Percentiles rank a stretch among this genome's conserved stretches.
phyloP scores from a whole-genome alignment of 2,797 vertebrate species.

The Oreochromis mossambicus region DNA sequence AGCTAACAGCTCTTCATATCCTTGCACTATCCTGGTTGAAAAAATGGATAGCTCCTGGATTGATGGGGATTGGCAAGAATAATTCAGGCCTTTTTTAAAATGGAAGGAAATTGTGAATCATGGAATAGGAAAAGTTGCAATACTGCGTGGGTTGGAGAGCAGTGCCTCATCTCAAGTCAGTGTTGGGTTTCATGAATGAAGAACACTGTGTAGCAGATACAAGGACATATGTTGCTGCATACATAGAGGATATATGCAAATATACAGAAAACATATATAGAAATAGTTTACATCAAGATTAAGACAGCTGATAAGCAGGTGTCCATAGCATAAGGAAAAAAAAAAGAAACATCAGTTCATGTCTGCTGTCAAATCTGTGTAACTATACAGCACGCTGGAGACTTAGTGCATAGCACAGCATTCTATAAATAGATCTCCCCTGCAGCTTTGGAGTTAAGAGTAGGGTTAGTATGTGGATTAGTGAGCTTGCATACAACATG shows the following conservation, averaged over 20 bases:
- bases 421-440: slow-evolving; percentile 75
- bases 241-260: not conserved
- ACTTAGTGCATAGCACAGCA: slow-evolving; percentile 56
- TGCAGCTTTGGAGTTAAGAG: slow-evolving; percentile 59
- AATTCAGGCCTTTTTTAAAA: slow-evolving; percentile 67
- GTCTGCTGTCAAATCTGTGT: slow-evolving; percentile 35
- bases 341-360: not conserved
- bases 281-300: not conserved
- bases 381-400: slow-evolving; percentile 57
- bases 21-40: slow-evolving; percentile 15
- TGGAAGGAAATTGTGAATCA: slow-evolving; percentile 62
- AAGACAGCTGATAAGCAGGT: not conserved
- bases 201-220: not conserved
- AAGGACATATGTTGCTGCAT: not conserved
- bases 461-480: slow-evolving; percentile 64
- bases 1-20: slow-evolving; percentile 3
- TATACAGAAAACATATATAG: not conserved
- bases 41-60: slow-evolving; percentile 30
- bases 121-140: slow-evolving; percentile 50
- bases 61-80: slow-evolving; percentile 65
- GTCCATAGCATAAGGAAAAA: not conserved
- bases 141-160: slow-evolving; percentile 49
- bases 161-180: slow-evolving; percentile 1
- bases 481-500: slow-evolving; percentile 35
- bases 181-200: not conserved